A percentile compares a stretch with the other conserved stretches of the same genome.
These are phyloP conservation scores for Sisor rabdophorus DNA, from an alignment of 2,113 vertebrate genomes.

Conservation along the genomic window DNA sequence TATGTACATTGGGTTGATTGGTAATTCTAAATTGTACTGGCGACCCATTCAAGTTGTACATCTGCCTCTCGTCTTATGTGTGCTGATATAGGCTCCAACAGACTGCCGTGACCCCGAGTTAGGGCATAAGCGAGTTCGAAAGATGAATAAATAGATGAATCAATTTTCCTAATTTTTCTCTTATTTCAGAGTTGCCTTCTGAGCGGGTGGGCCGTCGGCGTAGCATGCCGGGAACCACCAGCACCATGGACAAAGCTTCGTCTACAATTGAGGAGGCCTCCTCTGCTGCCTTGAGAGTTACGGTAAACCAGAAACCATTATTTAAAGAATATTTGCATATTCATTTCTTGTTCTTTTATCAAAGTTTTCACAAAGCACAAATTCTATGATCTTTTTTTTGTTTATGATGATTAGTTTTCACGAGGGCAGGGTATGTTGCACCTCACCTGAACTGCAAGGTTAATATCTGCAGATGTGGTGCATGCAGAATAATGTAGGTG, in stretches of 20 bases:
- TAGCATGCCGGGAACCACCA: constrained; percentile 80
- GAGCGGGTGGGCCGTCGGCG: constrained; percentile 75
- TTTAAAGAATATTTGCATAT: neutral
- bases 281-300: constrained; percentile 77
- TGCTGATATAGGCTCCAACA: too few relatives aligned
- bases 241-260: constrained; percentile 72
- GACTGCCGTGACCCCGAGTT: too few relatives aligned
- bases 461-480: constrained; percentile 32
- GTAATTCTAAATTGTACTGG: too few relatives aligned
- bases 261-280: constrained; percentile 72
- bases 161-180: too few relatives aligned
- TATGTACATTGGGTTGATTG: too few relatives aligned
- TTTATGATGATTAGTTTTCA: constrained; percentile 30
- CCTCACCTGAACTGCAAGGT: constrained; percentile 4
- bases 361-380: neutral
- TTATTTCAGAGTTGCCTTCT: constrained; percentile 71
- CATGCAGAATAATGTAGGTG: constrained; percentile 29
- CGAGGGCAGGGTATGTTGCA: constrained; percentile 11
- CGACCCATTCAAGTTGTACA: too few relatives aligned
- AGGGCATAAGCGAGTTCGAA: too few relatives aligned
- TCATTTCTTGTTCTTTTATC: too few relatives aligned
- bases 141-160: too few relatives aligned
- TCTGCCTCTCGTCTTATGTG: too few relatives aligned
- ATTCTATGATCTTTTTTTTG: constrained; percentile 11
- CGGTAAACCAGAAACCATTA: constrained; percentile 62